phyloP scores from a whole-genome alignment of 2,888 invertebrate species.

The Limnephilus marmoratus region DNA sequence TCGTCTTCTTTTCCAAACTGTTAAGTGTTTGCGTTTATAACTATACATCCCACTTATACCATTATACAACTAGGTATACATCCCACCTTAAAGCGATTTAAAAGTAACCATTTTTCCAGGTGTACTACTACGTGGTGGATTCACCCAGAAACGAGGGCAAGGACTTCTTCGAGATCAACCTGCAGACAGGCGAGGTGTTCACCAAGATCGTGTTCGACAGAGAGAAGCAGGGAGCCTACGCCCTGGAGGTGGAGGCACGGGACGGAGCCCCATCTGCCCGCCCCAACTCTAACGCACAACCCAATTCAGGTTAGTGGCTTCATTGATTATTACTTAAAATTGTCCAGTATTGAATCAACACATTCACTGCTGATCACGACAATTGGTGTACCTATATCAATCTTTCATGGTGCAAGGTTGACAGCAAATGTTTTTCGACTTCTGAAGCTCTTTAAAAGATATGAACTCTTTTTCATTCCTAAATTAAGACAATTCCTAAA shows the following conservation, averaged over 20 bases:
- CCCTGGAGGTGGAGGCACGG: constrained; percentile 96
- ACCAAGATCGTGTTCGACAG: constrained; percentile 97
- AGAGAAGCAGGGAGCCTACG: constrained; percentile 98
- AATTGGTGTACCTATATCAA: neutral
- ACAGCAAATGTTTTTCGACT: neutral
- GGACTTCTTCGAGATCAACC: constrained; percentile 97
- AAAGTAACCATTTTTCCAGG: constrained; percentile 76
- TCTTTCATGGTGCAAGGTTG: neutral
- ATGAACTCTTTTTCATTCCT: too few species aligned
- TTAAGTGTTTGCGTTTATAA: neutral
- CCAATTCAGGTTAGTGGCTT: constrained; percentile 91
- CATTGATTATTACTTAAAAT: neutral
- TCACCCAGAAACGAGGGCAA: constrained; percentile 95
- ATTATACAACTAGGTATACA: too few species aligned
- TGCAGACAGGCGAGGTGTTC: constrained; percentile 96
- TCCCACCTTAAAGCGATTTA: neutral
- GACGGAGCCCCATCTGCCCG: constrained; percentile 98
- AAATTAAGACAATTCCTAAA: too few species aligned
- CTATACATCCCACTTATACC: neutral
- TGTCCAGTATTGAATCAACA: neutral
- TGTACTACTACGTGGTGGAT: constrained; percentile 95
- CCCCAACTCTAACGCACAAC: constrained; percentile 94
- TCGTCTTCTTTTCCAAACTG: too few species aligned
- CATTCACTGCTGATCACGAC: too few species aligned
- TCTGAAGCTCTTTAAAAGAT: neutral